Base-by-base conservation (phyloP, 2,888 invertebrate genomes). In the Dysmachus trigonus region DNA sequence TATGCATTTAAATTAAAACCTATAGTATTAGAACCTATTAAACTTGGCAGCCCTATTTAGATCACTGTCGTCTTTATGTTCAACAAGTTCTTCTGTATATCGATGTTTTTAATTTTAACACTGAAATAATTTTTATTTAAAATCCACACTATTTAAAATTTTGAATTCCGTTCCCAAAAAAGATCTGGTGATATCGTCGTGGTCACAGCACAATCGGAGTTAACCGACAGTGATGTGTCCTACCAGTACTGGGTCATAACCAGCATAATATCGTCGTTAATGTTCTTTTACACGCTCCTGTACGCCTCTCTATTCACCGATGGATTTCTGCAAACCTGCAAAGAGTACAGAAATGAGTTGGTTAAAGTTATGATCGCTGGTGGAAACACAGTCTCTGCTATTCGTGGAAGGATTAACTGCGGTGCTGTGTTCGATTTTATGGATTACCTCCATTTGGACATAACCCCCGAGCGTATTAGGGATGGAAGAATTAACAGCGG, bases 371-470 rank as follows among this genome's bases (percentile, higher is more conserved):
- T 92, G 22, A 91, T 91, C 87, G 92, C 92, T 0, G 90, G 90
- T 35, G 92, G 92, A 35, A 91, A 91, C 87, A 91, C 92, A 85
- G 92, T 92, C 5, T 91, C 91, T 1, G 92, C 91, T 2, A 90
- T 92, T 79, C 92, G 91, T 88, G 90, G 90, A 13, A 94, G 97
- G 13, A 91, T 97, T 2, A 92, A 94, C 0, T 97, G 97, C 90
- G 94, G 95, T 86, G 95, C 96, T 0, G 94, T 96, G 81, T 95
- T 94, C 89, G 97, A 97, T 92, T 97, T 96, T 90, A 96, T 97
- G 96, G 97, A 97, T 90, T 97, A 96, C 89, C 92, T 97, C 87
- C 95, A 96, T 87, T 95, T 95, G 82, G 95, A 95, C 88, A 91
- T 91, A 18, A 93, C 94, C 0, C 94, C 94, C 81, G 94, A 94